Evolutionary conservation across 2,888 invertebrate species (phyloP), one percentile per base, ranked within the genome.

Genomic region (Xanthia icteritia): DNA sequence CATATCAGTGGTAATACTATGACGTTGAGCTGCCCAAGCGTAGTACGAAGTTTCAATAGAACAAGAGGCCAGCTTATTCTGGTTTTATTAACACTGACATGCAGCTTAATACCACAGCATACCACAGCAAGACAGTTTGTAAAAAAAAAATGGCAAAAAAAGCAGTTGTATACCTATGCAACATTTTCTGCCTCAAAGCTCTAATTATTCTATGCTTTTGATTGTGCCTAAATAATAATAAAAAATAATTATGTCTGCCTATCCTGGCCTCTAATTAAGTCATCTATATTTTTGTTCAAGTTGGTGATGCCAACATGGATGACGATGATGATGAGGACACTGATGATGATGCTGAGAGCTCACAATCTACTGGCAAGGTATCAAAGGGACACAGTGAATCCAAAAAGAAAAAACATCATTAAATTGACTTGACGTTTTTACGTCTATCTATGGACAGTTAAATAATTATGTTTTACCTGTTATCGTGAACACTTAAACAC

Each of bases 381-480:
- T 89, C 90, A 60, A 87, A 90, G 64, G 88, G 81, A 42, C 81
- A 86, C 72, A 88, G 89, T 73, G 91, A 86, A 79, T 91, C 93
- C 20, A 95, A 91, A 87, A 94, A 92, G 86, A 93, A 85, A 88
- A 95, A 90, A 92, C 90, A 88, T 91, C 86, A 87, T 66, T 73
- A 66, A 76, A 48, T 17, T 48, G 20, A n/a, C 13, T 54, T 74
- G 6, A 58, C 2, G n/a, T 45, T 45, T 42, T 36, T 9, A 66
- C 36, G 58, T 48, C 9, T 27, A 2, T 56, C 9, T 45, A 45
- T 15, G 23, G n/a, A 42, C 23, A 23, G 13, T 11, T 27, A 54
- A 39, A 5, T 63, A 36, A 51, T 54, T 54, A 45, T n/a, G 17
- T 63, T 63, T 36, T 45, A 36, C 20, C 2, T 71, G 56, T 15